Percentiles rank a stretch among this genome's conserved stretches.
Conservation (phyloP, 1,140 invertebrate genomes). For the Pteromalus puparum region DNA sequence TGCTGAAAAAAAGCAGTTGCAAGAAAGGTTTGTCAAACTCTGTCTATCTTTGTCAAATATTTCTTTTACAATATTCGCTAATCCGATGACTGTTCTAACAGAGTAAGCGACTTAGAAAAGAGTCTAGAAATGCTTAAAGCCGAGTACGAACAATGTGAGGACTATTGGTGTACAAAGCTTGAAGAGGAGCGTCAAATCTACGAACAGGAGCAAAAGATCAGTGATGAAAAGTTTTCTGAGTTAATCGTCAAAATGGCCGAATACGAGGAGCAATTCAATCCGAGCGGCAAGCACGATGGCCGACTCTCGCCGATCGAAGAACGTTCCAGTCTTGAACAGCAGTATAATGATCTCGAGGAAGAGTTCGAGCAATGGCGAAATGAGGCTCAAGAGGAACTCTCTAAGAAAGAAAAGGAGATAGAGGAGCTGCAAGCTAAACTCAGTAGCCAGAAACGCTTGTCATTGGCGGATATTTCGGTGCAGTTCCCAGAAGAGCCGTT, state of each 20-base stretch:
- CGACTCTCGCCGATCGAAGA: conserved; percentile 86
- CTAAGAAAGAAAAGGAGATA: conserved; percentile 77
- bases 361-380: conserved; percentile 79
- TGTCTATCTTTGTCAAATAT: neutral
- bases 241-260: conserved; percentile 85
- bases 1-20: conserved; percentile 69
- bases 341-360: conserved; percentile 83
- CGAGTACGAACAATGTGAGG: conserved; percentile 89
- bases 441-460: conserved; percentile 35
- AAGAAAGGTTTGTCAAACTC: conserved; percentile 31
- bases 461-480: conserved; percentile 59
- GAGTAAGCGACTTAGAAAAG: conserved; percentile 82
- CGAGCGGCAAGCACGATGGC: conserved; percentile 70
- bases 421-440: conserved; percentile 75
- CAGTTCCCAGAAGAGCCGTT: conserved; percentile 64
- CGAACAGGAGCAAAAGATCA: conserved; percentile 85
- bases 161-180: conserved; percentile 88
- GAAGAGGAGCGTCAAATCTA: conserved; percentile 85
- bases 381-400: conserved; percentile 72
- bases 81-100: conserved; percentile 57
- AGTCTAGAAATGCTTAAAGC: conserved; percentile 83
- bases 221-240: conserved; percentile 85
- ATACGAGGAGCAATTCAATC: conserved; percentile 85
- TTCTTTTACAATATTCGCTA: neutral
- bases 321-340: conserved; percentile 82